A percentile compares a stretch with the other conserved stretches of the same genome.
Evolutionary conservation across 2,113 vertebrate species (phyloP).

Genomic region (Marmota flaviventris): DNA sequence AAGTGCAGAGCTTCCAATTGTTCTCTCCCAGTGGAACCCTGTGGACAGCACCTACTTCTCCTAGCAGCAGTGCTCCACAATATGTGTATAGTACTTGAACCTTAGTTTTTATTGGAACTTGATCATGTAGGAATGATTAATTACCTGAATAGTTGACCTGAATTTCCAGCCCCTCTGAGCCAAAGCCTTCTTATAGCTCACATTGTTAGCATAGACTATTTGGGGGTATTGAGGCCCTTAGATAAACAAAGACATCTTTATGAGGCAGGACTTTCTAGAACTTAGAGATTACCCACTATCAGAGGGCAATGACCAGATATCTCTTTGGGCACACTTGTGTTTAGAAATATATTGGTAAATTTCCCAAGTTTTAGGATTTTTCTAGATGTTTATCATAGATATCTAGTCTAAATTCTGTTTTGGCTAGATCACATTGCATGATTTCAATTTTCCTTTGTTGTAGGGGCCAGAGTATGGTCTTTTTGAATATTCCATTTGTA

Average conservation of each 20-base stretch:
- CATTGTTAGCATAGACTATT: neutral
- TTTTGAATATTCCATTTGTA: neutral
- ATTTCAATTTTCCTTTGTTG: conserved; percentile 3
- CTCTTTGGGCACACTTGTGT: neutral
- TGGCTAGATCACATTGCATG: neutral
- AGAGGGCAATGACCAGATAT: neutral
- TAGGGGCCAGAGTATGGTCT: neutral
- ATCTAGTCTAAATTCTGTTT: neutral
- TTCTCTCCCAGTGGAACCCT: neutral
- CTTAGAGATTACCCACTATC: neutral
- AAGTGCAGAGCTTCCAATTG: neutral
- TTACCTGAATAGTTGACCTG: neutral
- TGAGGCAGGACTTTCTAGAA: neutral
- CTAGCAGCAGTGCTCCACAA: neutral
- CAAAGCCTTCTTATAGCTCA: neutral
- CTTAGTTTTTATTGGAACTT: neutral
- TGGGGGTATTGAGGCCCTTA: neutral
- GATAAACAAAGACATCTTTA: neutral
- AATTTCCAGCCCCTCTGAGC: neutral
- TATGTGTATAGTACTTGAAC: neutral
- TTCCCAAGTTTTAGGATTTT: neutral
- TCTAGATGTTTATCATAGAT: neutral
- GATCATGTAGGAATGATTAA: neutral
- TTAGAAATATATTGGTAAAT: neutral
- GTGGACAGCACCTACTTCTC: neutral